Conservation (phyloP, 1,140 invertebrate genomes). For the Andricus grossulariae region DNA sequence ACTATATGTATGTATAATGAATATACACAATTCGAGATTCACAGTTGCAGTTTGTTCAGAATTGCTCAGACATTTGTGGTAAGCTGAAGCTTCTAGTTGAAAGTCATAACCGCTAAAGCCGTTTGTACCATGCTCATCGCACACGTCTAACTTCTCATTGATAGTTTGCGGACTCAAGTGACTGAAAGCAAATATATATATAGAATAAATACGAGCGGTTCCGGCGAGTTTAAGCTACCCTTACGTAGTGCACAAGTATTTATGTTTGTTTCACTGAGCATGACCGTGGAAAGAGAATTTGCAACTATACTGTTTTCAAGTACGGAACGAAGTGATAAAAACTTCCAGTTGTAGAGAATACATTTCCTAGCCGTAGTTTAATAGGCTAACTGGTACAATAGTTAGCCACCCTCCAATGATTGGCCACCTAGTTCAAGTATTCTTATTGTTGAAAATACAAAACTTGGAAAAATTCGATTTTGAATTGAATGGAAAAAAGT, state of each 20-base stretch:
- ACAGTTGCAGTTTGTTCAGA: conserved; percentile 15
- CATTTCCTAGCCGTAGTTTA: too few species aligned
- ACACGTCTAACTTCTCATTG: background rate
- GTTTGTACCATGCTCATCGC: background rate
- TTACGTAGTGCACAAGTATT: background rate
- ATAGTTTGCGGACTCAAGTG: conserved; percentile 20
- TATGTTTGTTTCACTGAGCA: conserved; percentile 1
- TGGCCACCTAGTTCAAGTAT: too few species aligned
- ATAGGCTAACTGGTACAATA: too few species aligned
- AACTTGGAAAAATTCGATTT: too few species aligned
- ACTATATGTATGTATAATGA: background rate
- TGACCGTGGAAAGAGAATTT: background rate
- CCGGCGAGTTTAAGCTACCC: conserved; percentile 12
- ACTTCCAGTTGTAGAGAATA: too few species aligned
- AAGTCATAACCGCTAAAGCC: conserved; percentile 26
- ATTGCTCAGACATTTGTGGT: conserved; percentile 7
- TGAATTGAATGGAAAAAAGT: too few species aligned
- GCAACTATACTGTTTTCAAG: background rate
- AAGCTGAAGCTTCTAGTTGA: conserved; percentile 7
- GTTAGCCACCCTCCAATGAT: too few species aligned
- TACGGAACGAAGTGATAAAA: too few species aligned
- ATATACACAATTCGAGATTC: conserved; percentile 4
- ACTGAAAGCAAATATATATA: conserved; percentile 7
- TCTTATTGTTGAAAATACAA: too few species aligned
- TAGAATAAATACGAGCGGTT: background rate